phyloP scores from a whole-genome alignment of 2,797 vertebrate species.

The Okamejei kenojei region DNA sequence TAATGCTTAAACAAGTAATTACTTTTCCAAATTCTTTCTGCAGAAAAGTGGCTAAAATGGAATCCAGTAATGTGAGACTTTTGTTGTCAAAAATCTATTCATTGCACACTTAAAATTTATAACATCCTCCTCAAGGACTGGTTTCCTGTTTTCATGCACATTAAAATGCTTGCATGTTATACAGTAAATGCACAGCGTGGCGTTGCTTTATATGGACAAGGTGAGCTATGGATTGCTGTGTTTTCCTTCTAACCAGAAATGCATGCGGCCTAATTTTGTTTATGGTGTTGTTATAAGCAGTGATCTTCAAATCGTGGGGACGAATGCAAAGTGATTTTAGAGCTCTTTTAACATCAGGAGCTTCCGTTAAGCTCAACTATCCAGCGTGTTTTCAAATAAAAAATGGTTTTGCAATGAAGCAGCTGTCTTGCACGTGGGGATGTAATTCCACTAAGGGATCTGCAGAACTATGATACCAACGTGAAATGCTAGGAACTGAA shows the following conservation, averaged over 20 bases:
- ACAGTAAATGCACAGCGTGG: background rate
- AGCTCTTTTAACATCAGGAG: background rate
- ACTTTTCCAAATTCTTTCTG: too few species aligned
- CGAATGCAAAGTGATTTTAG: slow-evolving; percentile 22
- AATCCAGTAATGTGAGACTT: background rate
- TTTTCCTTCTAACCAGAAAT: background rate
- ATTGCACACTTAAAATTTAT: background rate
- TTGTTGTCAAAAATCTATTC: background rate
- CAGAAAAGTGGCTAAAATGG: background rate
- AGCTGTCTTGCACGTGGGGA: background rate
- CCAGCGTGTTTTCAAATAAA: background rate
- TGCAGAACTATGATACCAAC: background rate
- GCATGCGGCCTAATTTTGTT: background rate
- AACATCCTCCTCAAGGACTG: background rate
- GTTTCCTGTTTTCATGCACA: background rate
- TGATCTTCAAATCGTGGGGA: background rate
- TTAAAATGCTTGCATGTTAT: background rate
- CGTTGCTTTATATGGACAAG: too few species aligned
- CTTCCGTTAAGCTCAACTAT: background rate
- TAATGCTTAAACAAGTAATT: background rate
- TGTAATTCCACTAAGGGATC: background rate
- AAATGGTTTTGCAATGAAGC: background rate
- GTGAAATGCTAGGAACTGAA: too few species aligned
- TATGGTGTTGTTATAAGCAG: background rate
- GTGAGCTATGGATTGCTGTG: background rate